Evolutionary conservation across 2,113 vertebrate species (phyloP).

Genomic region (Catagonus wagneri): DNA sequence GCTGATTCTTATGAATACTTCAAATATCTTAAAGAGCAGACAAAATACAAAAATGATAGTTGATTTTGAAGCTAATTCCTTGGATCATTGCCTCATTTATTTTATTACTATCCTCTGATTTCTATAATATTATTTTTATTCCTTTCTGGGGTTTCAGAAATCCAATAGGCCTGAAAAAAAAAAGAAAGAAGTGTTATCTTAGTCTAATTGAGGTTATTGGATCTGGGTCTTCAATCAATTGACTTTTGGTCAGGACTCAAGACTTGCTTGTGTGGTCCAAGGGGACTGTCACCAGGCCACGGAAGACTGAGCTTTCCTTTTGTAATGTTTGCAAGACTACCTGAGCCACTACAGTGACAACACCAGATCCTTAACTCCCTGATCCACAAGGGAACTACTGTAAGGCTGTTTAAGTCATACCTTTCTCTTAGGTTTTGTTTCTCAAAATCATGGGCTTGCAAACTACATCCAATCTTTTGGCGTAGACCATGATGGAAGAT

Average conservation of each 20-base stretch:
- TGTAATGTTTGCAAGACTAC: background rate
- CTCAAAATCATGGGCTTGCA: background rate
- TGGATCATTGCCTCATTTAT: conserved; percentile 22
- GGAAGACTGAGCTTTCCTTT: background rate
- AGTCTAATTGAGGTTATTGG: background rate
- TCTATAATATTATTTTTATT: background rate
- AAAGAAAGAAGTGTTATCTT: background rate
- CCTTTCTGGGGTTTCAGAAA: conserved; percentile 16
- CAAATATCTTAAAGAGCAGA: background rate
- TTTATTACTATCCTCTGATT: background rate
- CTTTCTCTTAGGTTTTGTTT: background rate
- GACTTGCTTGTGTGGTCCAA: background rate
- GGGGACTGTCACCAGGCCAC: background rate
- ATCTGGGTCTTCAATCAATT: background rate
- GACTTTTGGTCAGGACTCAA: background rate
- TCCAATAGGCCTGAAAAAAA: background rate
- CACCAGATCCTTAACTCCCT: no score
- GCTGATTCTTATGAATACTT: background rate
- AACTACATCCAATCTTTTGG: no score
- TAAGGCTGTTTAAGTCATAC: background rate
- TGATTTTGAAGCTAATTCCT: background rate
- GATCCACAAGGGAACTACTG: no score
- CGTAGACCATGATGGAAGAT: no score
- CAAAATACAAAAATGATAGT: background rate
- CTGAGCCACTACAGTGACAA: no score